Conservation (phyloP, 2,113 vertebrate species). For the Poecilia latipinna region DNA sequence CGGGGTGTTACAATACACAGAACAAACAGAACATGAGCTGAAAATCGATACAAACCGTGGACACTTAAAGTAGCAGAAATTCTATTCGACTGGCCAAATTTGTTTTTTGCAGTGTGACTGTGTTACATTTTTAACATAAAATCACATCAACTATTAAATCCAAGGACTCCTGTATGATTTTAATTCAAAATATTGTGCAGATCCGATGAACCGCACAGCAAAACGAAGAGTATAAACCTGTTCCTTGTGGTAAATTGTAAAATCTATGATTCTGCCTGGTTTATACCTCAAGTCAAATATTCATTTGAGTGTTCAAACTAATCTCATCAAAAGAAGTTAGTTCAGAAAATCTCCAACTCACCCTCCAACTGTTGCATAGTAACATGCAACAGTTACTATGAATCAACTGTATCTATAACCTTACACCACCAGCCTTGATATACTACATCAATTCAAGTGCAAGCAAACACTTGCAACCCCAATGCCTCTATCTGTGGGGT, state of each 20-base stretch:
- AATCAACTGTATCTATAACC: background rate
- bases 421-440: slow-evolving; percentile 5
- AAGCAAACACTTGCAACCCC: slow-evolving; percentile 11
- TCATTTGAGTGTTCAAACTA: no score
- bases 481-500: background rate
- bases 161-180: background rate
- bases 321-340: no score
- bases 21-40: background rate
- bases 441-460: slow-evolving; percentile 3
- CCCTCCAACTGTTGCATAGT: no score
- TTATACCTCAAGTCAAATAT: no score
- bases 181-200: background rate
- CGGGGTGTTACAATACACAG: background rate
- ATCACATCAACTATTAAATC: background rate
- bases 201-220: background rate
- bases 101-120: background rate
- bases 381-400: background rate
- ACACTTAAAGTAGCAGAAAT: background rate
- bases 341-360: background rate
- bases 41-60: background rate
- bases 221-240: no score
- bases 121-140: background rate
- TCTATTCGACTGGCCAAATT: background rate
- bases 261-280: no score
- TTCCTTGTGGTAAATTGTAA: no score